These are phyloP conservation scores for Lordiphosa andalusiaca DNA, from an alignment of 2,888 invertebrate genomes.

Conservation along the genomic window DNA sequence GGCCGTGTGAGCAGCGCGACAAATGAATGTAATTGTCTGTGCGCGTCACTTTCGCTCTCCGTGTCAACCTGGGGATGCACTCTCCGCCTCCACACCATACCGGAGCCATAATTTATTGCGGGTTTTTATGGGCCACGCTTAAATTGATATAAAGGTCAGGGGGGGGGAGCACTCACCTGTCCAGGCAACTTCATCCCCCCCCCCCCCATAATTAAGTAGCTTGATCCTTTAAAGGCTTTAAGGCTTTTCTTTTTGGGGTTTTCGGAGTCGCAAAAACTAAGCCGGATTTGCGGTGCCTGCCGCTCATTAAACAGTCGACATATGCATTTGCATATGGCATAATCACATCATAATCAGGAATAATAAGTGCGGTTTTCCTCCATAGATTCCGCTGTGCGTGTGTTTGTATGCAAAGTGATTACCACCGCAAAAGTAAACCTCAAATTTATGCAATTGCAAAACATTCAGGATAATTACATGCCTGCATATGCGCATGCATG, in stretches of 20 bases:
- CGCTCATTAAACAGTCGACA: slow-evolving; percentile 31
- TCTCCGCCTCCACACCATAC: slow-evolving; percentile 11
- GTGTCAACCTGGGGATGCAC: slow-evolving; percentile 17
- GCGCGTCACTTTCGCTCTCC: slow-evolving; percentile 55
- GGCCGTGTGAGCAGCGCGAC: slow-evolving; percentile 20
- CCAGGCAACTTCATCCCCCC: too few species aligned
- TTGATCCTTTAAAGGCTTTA: too few species aligned
- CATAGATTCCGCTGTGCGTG: slow-evolving; percentile 18
- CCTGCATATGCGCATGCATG: slow-evolving; percentile 5
- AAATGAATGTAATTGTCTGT: slow-evolving; percentile 19
- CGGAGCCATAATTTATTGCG: slow-evolving; percentile 55
- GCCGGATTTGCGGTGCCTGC: slow-evolving; percentile 21
- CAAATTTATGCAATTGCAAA: slow-evolving; percentile 52
- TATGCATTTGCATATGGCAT: slow-evolving; percentile 9
- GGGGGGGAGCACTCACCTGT: slow-evolving; percentile 8
- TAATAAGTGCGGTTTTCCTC: slow-evolving; percentile 43
- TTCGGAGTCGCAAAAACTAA: slow-evolving; percentile 11
- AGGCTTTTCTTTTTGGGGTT: slow-evolving; percentile 1
- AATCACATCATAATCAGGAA: slow-evolving; percentile 49
- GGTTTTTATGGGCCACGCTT: slow-evolving; percentile 47
- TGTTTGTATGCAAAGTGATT: slow-evolving; percentile 43
- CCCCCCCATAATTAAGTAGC: not conserved
- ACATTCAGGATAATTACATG: slow-evolving; percentile 33
- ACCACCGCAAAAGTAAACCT: slow-evolving; percentile 54
- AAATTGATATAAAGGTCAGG: slow-evolving; percentile 68